Base-by-base conservation (phyloP, 2,888 invertebrate genomes). In the Tinea trinotella region DNA sequence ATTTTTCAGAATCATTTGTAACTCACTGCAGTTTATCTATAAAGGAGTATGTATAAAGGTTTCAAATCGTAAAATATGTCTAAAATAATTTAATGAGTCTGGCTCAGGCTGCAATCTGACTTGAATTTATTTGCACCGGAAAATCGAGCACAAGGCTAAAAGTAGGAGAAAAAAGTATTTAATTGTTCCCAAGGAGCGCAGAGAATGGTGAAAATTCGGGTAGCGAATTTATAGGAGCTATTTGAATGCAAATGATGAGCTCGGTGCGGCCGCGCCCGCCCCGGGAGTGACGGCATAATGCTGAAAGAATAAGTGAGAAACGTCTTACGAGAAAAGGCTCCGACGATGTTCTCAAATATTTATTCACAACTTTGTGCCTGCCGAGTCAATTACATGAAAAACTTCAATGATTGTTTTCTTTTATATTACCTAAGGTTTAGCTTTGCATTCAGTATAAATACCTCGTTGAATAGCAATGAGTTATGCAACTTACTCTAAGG, bases 181-280 rank as follows among this genome's bases (percentile, higher is more conserved):
- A 84, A 84, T 84, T 82, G 83, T 79, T 80, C 79, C 81, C 82
- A 78, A 78, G 81, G 74, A 80, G 70, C 74, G 68, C 62, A 67
- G 71, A 71, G 79, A 75, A 77, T 78, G 79, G 82, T 76, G 80
- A 81, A 80, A 81, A 83, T 82, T 83, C 76, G 82, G 77, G 78
- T 76, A 75, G 77, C 76, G 80, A 84, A 83, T 84, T 84, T 84
- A 83, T 82, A 79, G 78, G 72, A 81, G 81, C 82, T 80, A 82
- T 84, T 83, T 83, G 78, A 78, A 84, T 83, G 83, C 83, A 84
- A 84, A 84, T 84, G 81, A 82, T 79, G 81, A 82, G 78, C 79
- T 76, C 70, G 64, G 66, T 66, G 74, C 70, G 66, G 74, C 73
- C 76, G 67, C 64, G 24, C 71, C 68, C 66, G 68, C 19, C 49